These are phyloP conservation scores for Automeris io DNA, from an alignment of 2,888 invertebrate genomes.

Conservation along the genomic window DNA sequence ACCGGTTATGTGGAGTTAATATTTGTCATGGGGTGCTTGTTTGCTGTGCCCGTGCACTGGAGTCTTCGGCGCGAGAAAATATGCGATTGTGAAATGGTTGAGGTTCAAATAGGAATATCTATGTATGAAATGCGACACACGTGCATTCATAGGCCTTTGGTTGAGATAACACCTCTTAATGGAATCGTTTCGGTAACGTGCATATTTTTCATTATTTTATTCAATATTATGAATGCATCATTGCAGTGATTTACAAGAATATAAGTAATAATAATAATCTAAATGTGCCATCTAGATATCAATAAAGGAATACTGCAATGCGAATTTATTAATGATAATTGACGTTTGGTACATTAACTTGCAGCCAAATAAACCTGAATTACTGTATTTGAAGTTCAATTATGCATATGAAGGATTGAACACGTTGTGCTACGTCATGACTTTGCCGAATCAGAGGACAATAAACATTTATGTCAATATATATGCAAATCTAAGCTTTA, in stretches of 20 bases:
- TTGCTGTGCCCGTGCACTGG: constrained; percentile 49
- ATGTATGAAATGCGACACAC: constrained; percentile 57
- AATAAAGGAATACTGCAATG: too few species aligned
- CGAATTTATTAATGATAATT: too few species aligned
- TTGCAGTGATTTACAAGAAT: too few species aligned
- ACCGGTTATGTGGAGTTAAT: constrained; percentile 44
- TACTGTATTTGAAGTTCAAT: constrained; percentile 43
- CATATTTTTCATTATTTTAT: too few species aligned
- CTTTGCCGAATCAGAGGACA: constrained; percentile 53
- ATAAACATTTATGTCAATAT: constrained; percentile 47
- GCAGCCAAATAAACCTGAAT: constrained; percentile 44
- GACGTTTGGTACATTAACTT: constrained; percentile 20
- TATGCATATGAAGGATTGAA: constrained; percentile 46
- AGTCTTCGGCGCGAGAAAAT: constrained; percentile 56
- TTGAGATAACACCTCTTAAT: constrained; percentile 45
- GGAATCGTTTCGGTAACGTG: constrained; percentile 53
- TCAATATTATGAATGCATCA: too few species aligned
- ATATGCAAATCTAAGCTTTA: constrained; percentile 37
- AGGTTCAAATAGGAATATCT: constrained; percentile 56
- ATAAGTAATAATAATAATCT: too few species aligned
- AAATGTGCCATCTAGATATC: too few species aligned
- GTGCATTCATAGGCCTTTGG: constrained; percentile 49
- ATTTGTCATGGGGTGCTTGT: constrained; percentile 56
- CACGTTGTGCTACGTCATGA: constrained; percentile 51
- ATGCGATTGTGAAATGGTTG: constrained; percentile 62